Conservation (phyloP, 1,140 invertebrate species). For the Drosophila lowei region DNA sequence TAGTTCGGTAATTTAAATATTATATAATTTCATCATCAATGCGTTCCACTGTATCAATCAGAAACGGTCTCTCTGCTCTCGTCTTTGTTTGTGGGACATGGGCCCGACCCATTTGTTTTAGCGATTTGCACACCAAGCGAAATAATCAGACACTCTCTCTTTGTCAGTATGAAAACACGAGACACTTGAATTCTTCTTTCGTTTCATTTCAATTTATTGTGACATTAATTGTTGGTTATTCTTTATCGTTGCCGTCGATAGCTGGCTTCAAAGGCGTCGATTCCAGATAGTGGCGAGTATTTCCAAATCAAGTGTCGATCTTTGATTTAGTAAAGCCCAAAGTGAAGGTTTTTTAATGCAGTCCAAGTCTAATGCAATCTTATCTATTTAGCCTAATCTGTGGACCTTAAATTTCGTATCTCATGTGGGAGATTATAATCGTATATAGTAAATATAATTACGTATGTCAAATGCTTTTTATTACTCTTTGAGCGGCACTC, state of each 20-base stretch:
- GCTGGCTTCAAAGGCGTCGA: no score
- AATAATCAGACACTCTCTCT: neutral
- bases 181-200: slow-evolving; percentile 5
- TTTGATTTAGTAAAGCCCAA: slow-evolving; percentile 9
- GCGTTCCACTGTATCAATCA: no score
- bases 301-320: no score
- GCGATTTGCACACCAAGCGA: slow-evolving; percentile 3
- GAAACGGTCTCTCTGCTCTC: no score
- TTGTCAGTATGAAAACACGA: neutral
- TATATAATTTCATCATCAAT: no score
- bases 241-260: neutral
- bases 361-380: slow-evolving; percentile 15
- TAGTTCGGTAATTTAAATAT: no score
- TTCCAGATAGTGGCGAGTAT: no score
- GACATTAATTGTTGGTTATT: slow-evolving; percentile 15
- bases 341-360: neutral
- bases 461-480: neutral
- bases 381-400: slow-evolving; percentile 31
- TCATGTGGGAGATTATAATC: no score
- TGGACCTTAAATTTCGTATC: slow-evolving; percentile 15
- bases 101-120: neutral
- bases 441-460: neutral
- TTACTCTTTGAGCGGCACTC: neutral
- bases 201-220: slow-evolving; percentile 28
- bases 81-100: no score